Evolutionary conservation across 1,140 invertebrate species (phyloP), one percentile per base, ranked within the genome.

Genomic region (Anadara kagoshimensis): DNA sequence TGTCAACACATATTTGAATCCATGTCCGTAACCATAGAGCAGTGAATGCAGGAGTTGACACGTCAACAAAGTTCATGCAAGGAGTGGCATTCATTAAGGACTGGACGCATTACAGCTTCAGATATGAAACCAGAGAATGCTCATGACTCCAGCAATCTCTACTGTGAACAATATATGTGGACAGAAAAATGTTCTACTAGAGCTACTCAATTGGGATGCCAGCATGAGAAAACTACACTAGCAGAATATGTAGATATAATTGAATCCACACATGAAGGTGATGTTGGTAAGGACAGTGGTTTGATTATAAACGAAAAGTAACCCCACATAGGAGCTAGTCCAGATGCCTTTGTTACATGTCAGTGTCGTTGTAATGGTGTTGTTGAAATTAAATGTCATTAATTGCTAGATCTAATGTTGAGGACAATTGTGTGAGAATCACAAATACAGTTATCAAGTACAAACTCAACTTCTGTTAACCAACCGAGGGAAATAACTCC

Each of bases 31-130:
- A 70, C 69, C 11, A 14, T 26, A 4, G 45, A 66, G 11, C 26
- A 73, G 59, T 65, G 49, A 69, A 56, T 12, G 61, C 58, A 11
- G 67, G 72, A 73, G 18, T 56, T 45, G 3, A 78, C 80, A 7
- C 18, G 61, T 45, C 51, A 56, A 0, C 80, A 80, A 51, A 8
- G 72, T 0, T 53, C 47, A 7, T 69, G 54, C 41, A 66, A 65
- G 36, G 24, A 68, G 11, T 80, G 78, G 79, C 68, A 49, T 53
- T 22, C 44, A 16, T 69, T 70, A 24, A 49, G 73, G 26, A 59
- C 56, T 0, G 79, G 79, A 22, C 24, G 79, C 45, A 63, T 78
- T 54, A 78, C 79, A 49, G 76, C 76, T 14, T 78, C 76, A 20
- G 54, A 49, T 7, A 14, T 59, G 8, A 65, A 71, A 20, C 5